Evolutionary conservation across 2,797 vertebrate genomes (phyloP).

Genomic region (Lindbergichthys nudifrons): DNA sequence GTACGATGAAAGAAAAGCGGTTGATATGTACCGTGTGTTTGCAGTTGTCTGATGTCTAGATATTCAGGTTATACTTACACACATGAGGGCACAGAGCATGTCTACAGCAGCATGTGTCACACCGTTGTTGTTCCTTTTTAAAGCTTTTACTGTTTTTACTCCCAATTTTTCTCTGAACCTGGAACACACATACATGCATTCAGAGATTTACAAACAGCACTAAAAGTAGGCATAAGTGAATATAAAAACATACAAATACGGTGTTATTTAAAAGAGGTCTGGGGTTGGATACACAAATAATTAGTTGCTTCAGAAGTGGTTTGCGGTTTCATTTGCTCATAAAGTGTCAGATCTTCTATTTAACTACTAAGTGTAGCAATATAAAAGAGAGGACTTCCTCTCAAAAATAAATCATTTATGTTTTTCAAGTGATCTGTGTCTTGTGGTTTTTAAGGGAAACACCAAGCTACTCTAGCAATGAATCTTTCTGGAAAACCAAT

Average conservation of each 20-base stretch:
- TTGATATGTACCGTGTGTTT: not conserved
- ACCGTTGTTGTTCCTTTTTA: slow-evolving; percentile 95
- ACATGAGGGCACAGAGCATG: slow-evolving; percentile 99
- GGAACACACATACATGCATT: slow-evolving; percentile 64
- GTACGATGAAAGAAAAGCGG: not conserved
- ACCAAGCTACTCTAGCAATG: slow-evolving; percentile 68
- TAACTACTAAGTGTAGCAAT: slow-evolving; percentile 5
- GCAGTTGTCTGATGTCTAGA: not conserved
- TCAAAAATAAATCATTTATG: slow-evolving; percentile 7
- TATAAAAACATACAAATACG: slow-evolving; percentile 24
- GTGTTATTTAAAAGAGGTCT: slow-evolving; percentile 57
- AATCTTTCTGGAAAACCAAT: slow-evolving; percentile 67
- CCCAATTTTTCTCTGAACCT: slow-evolving; percentile 97
- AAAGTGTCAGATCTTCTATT: slow-evolving; percentile 1
- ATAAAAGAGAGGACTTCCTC: slow-evolving; percentile 29
- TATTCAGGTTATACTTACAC: slow-evolving; percentile 89
- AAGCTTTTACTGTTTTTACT: slow-evolving; percentile 97
- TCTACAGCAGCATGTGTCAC: slow-evolving; percentile 97
- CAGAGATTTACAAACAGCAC: slow-evolving; percentile 27
- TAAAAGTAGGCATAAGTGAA: not conserved
- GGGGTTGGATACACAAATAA: slow-evolving; percentile 71
- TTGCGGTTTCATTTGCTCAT: slow-evolving; percentile 54
- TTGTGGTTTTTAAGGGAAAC: slow-evolving; percentile 43
- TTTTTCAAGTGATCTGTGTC: not conserved
- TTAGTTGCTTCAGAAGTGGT: slow-evolving; percentile 67